A percentile compares a stretch with the other conserved stretches of the same genome.
phyloP scores from a whole-genome alignment of 1,140 invertebrate species.

The Nautilus pompilius region DNA sequence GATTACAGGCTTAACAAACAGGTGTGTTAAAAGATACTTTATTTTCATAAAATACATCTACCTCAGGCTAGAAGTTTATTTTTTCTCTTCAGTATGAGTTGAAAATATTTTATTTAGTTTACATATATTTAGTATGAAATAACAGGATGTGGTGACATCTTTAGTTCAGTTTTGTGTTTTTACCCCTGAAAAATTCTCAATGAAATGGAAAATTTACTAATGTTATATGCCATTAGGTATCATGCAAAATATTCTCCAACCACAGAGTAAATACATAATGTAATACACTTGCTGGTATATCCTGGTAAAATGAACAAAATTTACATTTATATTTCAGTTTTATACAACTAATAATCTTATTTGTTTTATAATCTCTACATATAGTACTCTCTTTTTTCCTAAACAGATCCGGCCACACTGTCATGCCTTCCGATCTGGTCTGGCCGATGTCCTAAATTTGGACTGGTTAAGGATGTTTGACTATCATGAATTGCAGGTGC shows the following conservation, averaged over 20 bases:
- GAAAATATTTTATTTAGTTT: background rate
- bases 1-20: constrained; percentile 94
- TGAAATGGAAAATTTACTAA: no score
- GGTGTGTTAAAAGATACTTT: constrained; percentile 36
- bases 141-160: background rate
- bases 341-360: no score
- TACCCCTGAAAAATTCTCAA: no score
- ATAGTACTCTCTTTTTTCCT: background rate
- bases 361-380: no score
- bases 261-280: no score
- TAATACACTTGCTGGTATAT: no score
- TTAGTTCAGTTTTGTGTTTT: background rate
- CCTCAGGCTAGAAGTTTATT: background rate
- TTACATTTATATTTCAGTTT: no score
- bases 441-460: constrained; percentile 83
- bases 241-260: no score
- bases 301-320: no score
- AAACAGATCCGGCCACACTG: constrained; percentile 77
- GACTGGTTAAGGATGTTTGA: constrained; percentile 95
- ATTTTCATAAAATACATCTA: background rate
- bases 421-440: constrained; percentile 66
- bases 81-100: background rate
- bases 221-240: no score
- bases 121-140: background rate
- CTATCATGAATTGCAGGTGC: constrained; percentile 86